Percentiles rank a stretch among this genome's conserved stretches.
Conservation (phyloP, 2,888 invertebrate genomes). For the Sminthurides aquaticus region DNA sequence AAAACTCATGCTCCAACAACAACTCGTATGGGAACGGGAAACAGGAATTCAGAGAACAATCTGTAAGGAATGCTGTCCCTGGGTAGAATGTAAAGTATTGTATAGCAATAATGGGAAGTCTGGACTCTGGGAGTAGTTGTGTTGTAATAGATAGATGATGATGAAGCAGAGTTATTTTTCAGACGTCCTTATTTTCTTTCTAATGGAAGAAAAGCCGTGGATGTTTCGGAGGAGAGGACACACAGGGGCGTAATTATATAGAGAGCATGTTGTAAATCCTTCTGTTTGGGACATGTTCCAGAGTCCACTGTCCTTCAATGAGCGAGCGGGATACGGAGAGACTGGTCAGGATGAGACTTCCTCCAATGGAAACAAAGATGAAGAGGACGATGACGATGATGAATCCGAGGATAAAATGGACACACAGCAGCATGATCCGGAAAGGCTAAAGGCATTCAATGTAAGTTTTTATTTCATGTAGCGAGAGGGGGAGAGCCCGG, state of each 20-base stretch:
- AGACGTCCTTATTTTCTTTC: background rate
- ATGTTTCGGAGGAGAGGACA: too few relatives aligned
- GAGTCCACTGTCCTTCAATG: background rate
- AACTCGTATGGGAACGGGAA: constrained; percentile 42
- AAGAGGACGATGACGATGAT: constrained; percentile 77
- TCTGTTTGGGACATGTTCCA: background rate
- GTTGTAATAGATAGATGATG: too few relatives aligned
- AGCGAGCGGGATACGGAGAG: constrained; percentile 47
- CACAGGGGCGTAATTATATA: background rate
- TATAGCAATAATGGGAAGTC: too few relatives aligned
- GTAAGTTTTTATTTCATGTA: constrained; percentile 55
- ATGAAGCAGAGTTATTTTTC: background rate
- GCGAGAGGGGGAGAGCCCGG: background rate
- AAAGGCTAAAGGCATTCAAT: constrained; percentile 90
- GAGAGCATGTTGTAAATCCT: background rate
- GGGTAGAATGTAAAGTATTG: too few relatives aligned
- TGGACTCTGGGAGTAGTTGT: too few relatives aligned
- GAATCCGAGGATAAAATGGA: constrained; percentile 87
- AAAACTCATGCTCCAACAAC: constrained; percentile 23
- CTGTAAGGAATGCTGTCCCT: constrained; percentile 39
- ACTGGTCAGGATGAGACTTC: constrained; percentile 79
- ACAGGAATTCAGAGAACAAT: constrained; percentile 42
- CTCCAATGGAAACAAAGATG: constrained; percentile 75
- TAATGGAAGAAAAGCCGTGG: background rate
- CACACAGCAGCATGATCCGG: constrained; percentile 81